These are phyloP conservation scores for Manis javanica DNA, from an alignment of 2,797 vertebrate species.

Conservation along the genomic window DNA sequence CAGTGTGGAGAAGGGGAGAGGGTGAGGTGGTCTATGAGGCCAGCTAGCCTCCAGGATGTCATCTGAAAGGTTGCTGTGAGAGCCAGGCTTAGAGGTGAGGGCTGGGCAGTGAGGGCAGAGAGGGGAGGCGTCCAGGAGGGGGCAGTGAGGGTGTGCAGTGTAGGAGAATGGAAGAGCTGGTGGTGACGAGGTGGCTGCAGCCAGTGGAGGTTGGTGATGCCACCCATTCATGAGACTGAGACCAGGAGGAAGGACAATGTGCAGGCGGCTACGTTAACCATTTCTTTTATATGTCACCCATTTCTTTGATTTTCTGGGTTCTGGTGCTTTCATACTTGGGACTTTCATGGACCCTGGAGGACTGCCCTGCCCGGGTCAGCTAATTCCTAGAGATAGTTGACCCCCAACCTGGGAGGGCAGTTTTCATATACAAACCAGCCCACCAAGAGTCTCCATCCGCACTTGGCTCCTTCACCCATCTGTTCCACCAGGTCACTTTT, in stretches of 20 bases:
- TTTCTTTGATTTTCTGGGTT: conserved; percentile 13
- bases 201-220: neutral
- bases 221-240: neutral
- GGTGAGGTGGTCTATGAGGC: neutral
- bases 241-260: too few species aligned
- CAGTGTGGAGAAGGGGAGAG: neutral
- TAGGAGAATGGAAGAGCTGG: neutral
- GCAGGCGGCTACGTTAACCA: neutral
- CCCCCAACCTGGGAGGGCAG: neutral
- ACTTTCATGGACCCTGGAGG: neutral
- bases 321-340: neutral
- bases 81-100: neutral
- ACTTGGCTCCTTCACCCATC: neutral
- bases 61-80: neutral
- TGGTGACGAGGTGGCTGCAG: neutral
- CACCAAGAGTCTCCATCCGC: neutral
- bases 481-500: neutral
- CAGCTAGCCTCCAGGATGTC: neutral
- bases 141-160: neutral
- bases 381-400: neutral
- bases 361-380: neutral
- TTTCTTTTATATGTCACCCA: neutral
- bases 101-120: neutral
- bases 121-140: neutral
- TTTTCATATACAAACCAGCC: neutral